Evolutionary conservation across 2,113 vertebrate genomes (phyloP).

Genomic region (Cercocebus atys): DNA sequence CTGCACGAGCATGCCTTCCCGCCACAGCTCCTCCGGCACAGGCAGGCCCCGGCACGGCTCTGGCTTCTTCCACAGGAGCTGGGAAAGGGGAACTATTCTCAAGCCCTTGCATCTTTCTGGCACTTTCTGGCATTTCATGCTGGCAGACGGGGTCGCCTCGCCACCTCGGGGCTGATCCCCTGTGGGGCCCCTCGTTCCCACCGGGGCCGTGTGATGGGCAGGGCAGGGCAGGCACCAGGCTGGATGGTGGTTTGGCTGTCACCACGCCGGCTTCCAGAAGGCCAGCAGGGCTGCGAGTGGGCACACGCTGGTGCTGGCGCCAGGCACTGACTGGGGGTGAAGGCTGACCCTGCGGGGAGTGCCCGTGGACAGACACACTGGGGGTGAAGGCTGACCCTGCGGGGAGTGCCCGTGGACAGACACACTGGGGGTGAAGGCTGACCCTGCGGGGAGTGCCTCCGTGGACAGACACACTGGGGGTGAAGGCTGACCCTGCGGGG

Average conservation of each 20-base stretch:
- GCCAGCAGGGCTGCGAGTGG: not conserved
- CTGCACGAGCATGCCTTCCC: not conserved
- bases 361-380: too few species aligned
- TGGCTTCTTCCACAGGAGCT: not conserved
- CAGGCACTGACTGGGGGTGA: not conserved
- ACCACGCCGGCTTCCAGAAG: not conserved
- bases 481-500: too few species aligned
- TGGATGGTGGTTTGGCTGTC: accelerated
- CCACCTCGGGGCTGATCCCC: not conserved
- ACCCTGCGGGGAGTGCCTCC: not conserved
- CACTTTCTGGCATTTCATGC: not conserved
- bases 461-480: not conserved
- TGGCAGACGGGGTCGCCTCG: not conserved
- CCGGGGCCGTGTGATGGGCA: not conserved
- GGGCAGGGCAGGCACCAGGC: not conserved
- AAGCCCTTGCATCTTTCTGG: not conserved
- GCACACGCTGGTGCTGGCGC: accelerated
- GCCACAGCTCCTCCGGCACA: accelerated
- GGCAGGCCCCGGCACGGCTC: constrained; percentile 17
- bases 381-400: not conserved
- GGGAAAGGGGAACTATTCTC: not conserved
- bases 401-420: not conserved
- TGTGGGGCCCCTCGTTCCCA: not conserved
- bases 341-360: too few species aligned
- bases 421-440: not conserved